Evolutionary conservation across 2,113 vertebrate species (phyloP).

Genomic region (Trematomus loennbergii): DNA sequence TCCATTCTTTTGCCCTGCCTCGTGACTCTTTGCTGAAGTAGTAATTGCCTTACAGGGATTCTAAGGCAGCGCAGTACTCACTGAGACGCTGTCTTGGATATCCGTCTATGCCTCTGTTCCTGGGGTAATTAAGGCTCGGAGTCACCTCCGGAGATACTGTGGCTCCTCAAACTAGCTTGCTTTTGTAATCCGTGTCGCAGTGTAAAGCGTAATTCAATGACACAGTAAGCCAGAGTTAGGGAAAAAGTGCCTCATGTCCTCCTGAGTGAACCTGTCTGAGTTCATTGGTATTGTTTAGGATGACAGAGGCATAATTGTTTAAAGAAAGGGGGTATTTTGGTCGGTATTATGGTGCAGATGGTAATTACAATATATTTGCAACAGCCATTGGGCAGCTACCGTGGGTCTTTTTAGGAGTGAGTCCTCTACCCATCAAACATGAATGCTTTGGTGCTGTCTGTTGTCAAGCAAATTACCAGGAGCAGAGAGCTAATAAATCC

Average conservation of each 20-base stretch:
- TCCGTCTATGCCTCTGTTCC: constrained; percentile 54
- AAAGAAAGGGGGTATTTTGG: constrained; percentile 55
- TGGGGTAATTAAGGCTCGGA: constrained; percentile 67
- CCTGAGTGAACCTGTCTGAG: constrained; percentile 54
- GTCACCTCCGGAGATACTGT: constrained; percentile 64
- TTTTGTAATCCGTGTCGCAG: constrained; percentile 41
- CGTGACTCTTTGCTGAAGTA: constrained; percentile 45
- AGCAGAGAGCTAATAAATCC: constrained; percentile 45
- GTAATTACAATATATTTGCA: constrained; percentile 40
- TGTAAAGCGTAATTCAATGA: constrained; percentile 36
- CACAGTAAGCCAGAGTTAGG: constrained; percentile 19
- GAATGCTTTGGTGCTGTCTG: constrained; percentile 28
- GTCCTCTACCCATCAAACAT: constrained; percentile 39
- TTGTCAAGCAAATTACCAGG: constrained; percentile 42
- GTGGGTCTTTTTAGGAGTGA: constrained; percentile 32
- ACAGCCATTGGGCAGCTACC: constrained; percentile 30
- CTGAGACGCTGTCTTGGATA: constrained; percentile 57
- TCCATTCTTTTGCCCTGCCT: constrained; percentile 52
- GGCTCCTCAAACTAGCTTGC: constrained; percentile 47
- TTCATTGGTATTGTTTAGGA: constrained; percentile 38
- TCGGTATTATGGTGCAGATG: constrained; percentile 33
- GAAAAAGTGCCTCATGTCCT: constrained; percentile 45
- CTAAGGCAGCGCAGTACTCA: constrained; percentile 23
- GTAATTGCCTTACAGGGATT: constrained; percentile 64
- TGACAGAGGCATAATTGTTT: constrained; percentile 46